phyloP scores from a whole-genome alignment of 23 tunicate species.

The Diplosoma virens region DNA sequence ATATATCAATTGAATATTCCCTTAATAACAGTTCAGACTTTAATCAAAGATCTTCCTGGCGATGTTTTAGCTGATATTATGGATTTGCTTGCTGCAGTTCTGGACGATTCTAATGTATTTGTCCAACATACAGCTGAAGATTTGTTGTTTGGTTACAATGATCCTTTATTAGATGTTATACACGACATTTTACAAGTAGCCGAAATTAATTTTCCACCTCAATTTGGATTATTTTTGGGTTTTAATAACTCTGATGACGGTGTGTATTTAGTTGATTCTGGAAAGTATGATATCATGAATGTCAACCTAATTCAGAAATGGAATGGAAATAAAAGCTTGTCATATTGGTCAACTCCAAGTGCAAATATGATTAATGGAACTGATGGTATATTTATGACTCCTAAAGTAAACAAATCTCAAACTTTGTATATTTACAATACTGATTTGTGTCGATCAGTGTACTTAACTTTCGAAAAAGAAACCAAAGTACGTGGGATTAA shows the following conservation, averaged over 20 bases:
- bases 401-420: slow-evolving; percentile 38
- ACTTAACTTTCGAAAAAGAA: slow-evolving; percentile 38
- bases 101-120: slow-evolving; percentile 40
- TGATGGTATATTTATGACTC: slow-evolving; percentile 81
- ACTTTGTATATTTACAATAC: slow-evolving; percentile 64
- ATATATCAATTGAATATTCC: slow-evolving; percentile 73
- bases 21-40: slow-evolving; percentile 28
- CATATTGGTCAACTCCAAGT: slow-evolving; percentile 56
- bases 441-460: slow-evolving; percentile 77
- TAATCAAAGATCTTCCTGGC: neutral
- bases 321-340: slow-evolving; percentile 38
- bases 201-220: slow-evolving; percentile 35
- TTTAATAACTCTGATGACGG: slow-evolving; percentile 94
- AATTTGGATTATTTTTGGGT: slow-evolving; percentile 74
- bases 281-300: slow-evolving; percentile 37
- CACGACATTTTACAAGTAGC: slow-evolving; percentile 7
- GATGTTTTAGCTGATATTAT: neutral
- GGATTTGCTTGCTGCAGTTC: neutral
- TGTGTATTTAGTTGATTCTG: slow-evolving; percentile 64
- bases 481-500: slow-evolving; percentile 54
- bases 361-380: slow-evolving; percentile 93
- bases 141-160: slow-evolving; percentile 74
- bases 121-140: slow-evolving; percentile 70
- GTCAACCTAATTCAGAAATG: slow-evolving; percentile 61
- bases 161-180: slow-evolving; percentile 38